Conservation (phyloP, 92 coral and sea anemone genomes). For the Umimayanthus chanpuru region DNA sequence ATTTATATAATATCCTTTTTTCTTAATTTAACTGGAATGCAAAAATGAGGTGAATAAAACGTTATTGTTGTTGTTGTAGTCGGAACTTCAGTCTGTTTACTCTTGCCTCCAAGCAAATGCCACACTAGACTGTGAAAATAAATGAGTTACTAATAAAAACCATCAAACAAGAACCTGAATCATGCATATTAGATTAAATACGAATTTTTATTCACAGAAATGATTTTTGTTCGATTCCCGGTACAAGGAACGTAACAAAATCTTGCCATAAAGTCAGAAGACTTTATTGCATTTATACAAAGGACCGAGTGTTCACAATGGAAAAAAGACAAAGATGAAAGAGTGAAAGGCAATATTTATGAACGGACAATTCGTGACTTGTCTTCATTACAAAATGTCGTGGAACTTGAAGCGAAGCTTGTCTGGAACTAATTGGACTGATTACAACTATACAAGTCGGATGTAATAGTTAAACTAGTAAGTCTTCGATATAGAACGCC, state of each 20-base stretch:
- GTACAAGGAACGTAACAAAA: background rate
- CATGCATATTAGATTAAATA: conserved; percentile 48
- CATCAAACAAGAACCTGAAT: background rate
- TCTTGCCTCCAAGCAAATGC: no score
- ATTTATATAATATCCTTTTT: no score
- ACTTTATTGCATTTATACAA: background rate
- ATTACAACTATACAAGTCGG: background rate
- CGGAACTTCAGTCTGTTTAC: no score
- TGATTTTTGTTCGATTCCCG: conserved; percentile 44
- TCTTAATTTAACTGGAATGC: no score
- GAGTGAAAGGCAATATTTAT: no score
- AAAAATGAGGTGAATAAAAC: no score
- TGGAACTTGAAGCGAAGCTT: no score
- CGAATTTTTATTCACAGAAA: conserved; percentile 78
- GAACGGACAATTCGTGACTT: no score
- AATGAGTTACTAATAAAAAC: no score
- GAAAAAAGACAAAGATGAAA: background rate
- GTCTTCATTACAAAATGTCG: background rate
- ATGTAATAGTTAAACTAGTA: background rate
- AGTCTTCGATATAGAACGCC: conserved; percentile 5
- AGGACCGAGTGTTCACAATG: conserved; percentile 19
- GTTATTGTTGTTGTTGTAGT: no score
- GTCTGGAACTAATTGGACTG: background rate
- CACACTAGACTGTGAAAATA: no score
- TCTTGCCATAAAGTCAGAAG: background rate